Evolutionary conservation across 2,888 invertebrate species (phyloP).

Genomic region (Nasonovia ribisnigri): DNA sequence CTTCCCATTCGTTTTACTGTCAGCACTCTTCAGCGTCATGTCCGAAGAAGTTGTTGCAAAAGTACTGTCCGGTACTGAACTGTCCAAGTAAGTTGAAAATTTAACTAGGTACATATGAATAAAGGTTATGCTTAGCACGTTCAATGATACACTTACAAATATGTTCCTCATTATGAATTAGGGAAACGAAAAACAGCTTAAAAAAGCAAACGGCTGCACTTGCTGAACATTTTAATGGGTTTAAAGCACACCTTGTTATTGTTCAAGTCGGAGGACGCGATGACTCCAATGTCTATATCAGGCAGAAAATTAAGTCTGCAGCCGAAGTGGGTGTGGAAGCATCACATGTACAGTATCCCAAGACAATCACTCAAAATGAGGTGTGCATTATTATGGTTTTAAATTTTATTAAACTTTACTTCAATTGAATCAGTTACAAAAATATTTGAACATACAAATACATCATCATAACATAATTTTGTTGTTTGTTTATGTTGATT

Average conservation of each 20-base stretch:
- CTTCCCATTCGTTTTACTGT: neutral
- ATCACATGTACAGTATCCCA: slow-evolving; percentile 83
- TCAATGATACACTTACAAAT: neutral
- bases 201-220: slow-evolving; percentile 15
- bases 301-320: slow-evolving; percentile 95
- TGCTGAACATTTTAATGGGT: slow-evolving; percentile 69
- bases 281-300: slow-evolving; percentile 98
- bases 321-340: slow-evolving; percentile 89
- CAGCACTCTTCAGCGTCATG: neutral
- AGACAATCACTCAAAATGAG: slow-evolving; percentile 84
- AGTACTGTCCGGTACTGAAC: slow-evolving; percentile 77
- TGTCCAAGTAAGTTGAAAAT: slow-evolving; percentile 69
- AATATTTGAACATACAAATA: neutral
- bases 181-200: slow-evolving; percentile 13
- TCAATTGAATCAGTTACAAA: neutral
- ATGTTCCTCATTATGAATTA: neutral
- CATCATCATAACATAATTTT: neutral
- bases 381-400: slow-evolving; percentile 70
- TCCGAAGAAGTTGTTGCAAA: slow-evolving; percentile 65
- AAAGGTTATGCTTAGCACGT: neutral
- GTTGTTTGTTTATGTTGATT: slow-evolving; percentile 57
- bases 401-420: neutral
- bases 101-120: neutral
- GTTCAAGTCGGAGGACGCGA: slow-evolving; percentile 96
- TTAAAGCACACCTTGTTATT: slow-evolving; percentile 86